A percentile compares a stretch with the other conserved stretches of the same genome.
Conservation (phyloP, 2,888 invertebrate genomes). For the Tachina lurida region DNA sequence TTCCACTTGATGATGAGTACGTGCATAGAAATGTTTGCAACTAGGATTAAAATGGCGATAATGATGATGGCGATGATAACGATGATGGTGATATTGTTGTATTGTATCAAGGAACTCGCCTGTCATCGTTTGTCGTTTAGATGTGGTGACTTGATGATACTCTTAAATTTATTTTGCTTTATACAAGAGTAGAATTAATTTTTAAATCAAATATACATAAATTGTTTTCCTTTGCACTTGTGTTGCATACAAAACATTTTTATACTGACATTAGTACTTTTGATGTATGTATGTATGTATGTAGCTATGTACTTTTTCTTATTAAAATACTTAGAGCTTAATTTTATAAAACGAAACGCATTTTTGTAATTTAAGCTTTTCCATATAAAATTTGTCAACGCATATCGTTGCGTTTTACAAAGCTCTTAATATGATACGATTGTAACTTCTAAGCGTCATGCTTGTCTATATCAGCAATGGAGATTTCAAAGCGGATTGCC, state of each 20-base stretch:
- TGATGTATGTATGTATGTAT: background rate
- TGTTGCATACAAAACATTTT: background rate
- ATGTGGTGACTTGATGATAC: conserved; percentile 63
- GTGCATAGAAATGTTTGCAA: conserved; percentile 33
- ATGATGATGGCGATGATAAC: conserved; percentile 62
- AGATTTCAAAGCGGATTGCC: too few relatives aligned
- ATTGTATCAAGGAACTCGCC: conserved; percentile 51
- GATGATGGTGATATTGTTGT: conserved; percentile 69
- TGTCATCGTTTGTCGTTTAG: conserved; percentile 57
- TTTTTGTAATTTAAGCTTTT: too few relatives aligned
- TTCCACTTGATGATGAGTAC: conserved; percentile 36
- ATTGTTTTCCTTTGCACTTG: conserved; percentile 6
- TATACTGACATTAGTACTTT: conserved; percentile 9
- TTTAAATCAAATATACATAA: conserved; percentile 7
- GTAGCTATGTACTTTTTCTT: too few relatives aligned
- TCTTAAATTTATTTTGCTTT: conserved; percentile 44
- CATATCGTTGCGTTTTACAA: too few relatives aligned
- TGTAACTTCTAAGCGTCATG: too few relatives aligned
- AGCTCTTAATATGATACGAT: too few relatives aligned
- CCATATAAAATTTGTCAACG: too few relatives aligned
- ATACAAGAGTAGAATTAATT: background rate
- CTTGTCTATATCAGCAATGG: too few relatives aligned
- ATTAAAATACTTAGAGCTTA: too few relatives aligned
- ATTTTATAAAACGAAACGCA: too few relatives aligned
- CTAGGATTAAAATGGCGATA: conserved; percentile 23